phyloP scores from a whole-genome alignment of 2,888 invertebrate species.

The Theodoxus fluviatilis region DNA sequence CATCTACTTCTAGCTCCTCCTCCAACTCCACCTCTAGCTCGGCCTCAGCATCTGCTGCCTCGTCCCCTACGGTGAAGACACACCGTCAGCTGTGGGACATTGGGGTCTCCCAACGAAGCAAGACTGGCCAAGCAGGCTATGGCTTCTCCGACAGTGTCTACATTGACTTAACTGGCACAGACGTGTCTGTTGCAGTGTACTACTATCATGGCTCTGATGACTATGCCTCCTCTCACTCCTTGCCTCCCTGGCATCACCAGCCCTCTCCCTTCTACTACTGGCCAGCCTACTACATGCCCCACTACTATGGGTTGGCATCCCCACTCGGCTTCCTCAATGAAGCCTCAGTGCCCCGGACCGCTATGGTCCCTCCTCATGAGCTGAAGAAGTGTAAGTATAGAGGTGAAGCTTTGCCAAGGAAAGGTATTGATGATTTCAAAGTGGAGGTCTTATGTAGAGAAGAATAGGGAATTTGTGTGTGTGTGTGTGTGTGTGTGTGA shows the following conservation, averaged over 20 bases:
- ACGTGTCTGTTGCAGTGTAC: slow-evolving; percentile 55
- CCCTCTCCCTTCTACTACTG: slow-evolving; percentile 40
- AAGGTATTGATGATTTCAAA: not conserved
- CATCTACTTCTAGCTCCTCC: slow-evolving; percentile 22
- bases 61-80: slow-evolving; percentile 18
- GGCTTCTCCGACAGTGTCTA: slow-evolving; percentile 49
- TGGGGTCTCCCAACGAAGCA: slow-evolving; percentile 42
- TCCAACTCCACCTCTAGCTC: slow-evolving; percentile 19
- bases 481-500: not conserved
- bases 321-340: slow-evolving; percentile 46
- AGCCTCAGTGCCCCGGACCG: slow-evolving; percentile 46
- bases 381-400: slow-evolving; percentile 57
- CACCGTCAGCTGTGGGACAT: slow-evolving; percentile 49
- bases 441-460: not conserved
- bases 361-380: slow-evolving; percentile 57
- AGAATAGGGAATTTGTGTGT: not conserved
- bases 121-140: slow-evolving; percentile 36
- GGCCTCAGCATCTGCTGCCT: not conserved
- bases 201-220: slow-evolving; percentile 52
- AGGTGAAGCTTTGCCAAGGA: not conserved
- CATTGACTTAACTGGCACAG: slow-evolving; percentile 59
- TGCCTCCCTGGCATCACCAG: slow-evolving; percentile 24
- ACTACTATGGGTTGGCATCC: slow-evolving; percentile 39
- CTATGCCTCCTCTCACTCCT: slow-evolving; percentile 42
- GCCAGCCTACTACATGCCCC: slow-evolving; percentile 39